Evolutionary conservation across 2,888 invertebrate species (phyloP).

Genomic region (Rhabditoides inermis): DNA sequence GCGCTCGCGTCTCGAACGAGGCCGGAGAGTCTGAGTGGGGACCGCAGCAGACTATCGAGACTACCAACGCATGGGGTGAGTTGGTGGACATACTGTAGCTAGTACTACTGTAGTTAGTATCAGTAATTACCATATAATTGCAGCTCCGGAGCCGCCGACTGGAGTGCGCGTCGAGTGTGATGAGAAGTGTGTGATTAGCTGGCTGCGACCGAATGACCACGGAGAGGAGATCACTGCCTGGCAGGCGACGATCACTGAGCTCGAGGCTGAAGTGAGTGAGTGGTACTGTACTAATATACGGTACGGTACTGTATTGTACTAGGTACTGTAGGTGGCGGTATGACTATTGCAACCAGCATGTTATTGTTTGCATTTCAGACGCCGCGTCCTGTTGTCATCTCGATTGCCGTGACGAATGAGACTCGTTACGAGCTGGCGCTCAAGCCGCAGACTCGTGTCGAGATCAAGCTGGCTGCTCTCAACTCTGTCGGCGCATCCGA

Average conservation of each 20-base stretch:
- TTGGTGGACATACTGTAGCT: neutral
- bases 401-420: neutral
- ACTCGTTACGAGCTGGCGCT: no score
- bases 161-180: constrained; percentile 26
- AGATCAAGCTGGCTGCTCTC: no score
- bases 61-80: constrained; percentile 32
- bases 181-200: constrained; percentile 30
- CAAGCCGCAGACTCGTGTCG: no score
- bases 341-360: neutral
- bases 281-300: no score
- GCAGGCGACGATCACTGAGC: constrained; percentile 17
- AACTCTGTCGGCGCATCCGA: no score
- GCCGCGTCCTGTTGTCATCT: neutral
- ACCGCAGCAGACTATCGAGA: constrained; percentile 23
- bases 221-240: constrained; percentile 32
- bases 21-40: constrained; percentile 32
- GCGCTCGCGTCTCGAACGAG: constrained; percentile 28
- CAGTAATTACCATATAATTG: neutral
- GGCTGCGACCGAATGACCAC: constrained; percentile 38
- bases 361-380: no score
- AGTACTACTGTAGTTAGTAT: neutral
- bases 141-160: constrained; percentile 27
- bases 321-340: neutral
- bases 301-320: neutral
- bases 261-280: constrained; percentile 8